A percentile compares a stretch with the other conserved stretches of the same genome.
These are phyloP conservation scores for Acanthosepion lycidas DNA, from an alignment of 2,888 invertebrate genomes.

Conservation along the genomic window DNA sequence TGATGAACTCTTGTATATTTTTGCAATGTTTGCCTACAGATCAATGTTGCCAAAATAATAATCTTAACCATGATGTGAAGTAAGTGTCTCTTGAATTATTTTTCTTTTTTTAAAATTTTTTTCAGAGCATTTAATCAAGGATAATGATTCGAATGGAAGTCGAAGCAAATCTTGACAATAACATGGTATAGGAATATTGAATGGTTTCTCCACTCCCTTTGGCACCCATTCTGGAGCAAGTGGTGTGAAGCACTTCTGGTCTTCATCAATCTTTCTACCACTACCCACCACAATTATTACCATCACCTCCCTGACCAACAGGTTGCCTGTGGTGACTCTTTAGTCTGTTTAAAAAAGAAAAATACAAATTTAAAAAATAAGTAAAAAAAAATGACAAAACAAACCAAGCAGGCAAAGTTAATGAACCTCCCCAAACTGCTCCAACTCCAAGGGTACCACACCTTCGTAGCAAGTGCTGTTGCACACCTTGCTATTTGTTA, in stretches of 20 bases:
- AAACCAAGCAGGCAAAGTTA: background rate
- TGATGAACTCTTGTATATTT: background rate
- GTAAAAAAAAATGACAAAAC: background rate
- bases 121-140: slow-evolving; percentile 34
- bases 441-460: slow-evolving; percentile 33
- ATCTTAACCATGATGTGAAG: background rate
- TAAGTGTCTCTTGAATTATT: background rate
- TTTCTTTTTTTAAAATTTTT: background rate
- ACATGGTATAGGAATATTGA: background rate
- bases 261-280: background rate
- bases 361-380: background rate
- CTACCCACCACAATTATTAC: background rate
- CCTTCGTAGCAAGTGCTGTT: background rate
- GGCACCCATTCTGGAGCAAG: background rate
- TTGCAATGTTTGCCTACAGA: background rate
- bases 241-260: background rate
- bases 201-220: background rate
- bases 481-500: background rate
- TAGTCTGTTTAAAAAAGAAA: background rate
- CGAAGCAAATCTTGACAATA: slow-evolving; percentile 43
- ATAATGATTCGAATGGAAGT: slow-evolving; percentile 37
- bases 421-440: slow-evolving; percentile 24
- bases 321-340: background rate
- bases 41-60: background rate
- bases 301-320: background rate